Conservation (phyloP, 2,113 vertebrate species). For the Lathamus discolor region DNA sequence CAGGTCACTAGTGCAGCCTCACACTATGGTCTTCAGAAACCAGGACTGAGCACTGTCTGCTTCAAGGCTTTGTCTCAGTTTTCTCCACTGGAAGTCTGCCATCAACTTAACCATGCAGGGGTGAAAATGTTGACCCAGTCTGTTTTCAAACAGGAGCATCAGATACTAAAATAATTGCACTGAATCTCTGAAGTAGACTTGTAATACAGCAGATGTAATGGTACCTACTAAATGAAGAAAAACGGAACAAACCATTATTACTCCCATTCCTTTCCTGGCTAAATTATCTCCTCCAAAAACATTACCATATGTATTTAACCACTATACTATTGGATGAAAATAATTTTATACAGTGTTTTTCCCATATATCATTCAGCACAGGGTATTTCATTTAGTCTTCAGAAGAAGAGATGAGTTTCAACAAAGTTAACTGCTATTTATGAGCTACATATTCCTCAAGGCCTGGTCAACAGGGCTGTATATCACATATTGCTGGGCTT, state of each 20-base stretch:
- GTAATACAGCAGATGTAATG: neutral
- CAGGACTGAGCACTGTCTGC: neutral
- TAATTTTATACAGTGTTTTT: neutral
- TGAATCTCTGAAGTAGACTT: neutral
- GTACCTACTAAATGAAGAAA: neutral
- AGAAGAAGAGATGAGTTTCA: neutral
- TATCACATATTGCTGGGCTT: neutral
- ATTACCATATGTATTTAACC: neutral
- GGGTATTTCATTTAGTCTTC: neutral
- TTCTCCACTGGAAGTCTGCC: neutral
- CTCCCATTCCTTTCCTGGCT: neutral
- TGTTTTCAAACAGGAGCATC: neutral
- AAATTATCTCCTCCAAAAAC: neutral
- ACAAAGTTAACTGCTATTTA: neutral
- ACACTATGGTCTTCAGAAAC: neutral
- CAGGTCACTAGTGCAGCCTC: neutral
- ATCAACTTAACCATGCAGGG: neutral
- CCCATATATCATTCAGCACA: neutral
- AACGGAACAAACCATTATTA: neutral
- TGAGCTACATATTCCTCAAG: neutral
- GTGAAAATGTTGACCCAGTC: neutral
- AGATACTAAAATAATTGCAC: neutral
- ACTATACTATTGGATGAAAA: neutral
- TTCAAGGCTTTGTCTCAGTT: neutral
- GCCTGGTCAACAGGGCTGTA: neutral